Evolutionary conservation across 1,140 invertebrate species (phyloP), one percentile per base, ranked within the genome.

Genomic region (Tyrophagus putrescentiae): DNA sequence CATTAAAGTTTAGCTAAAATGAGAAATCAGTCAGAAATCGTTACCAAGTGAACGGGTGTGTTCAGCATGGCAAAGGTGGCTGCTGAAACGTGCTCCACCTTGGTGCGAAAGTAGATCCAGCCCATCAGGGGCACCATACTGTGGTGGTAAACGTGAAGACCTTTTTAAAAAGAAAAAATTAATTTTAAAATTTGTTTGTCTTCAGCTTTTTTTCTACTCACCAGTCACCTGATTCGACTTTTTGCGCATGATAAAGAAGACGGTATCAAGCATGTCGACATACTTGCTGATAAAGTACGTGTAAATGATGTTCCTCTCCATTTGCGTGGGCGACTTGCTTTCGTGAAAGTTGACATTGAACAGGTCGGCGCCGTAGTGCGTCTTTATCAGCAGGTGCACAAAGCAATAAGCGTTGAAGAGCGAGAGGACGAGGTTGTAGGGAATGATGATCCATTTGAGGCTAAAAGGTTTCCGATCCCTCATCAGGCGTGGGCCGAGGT

Each of bases 281-380:
- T 90, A 77, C 73, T 96, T 96, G 28, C 90, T 93, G 68, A 94
- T 83, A 70, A 92, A 94, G 70, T 93, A 96, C 87, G 87, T 94
- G 33, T 61, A 61, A 2, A 44, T 59, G 1, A 29, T 13, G 1
- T 5, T 1, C 11, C 25, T 9, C 4, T 36, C 23, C 3, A 21
- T 21, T 6, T 25, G 9, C n/a, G 23, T 21, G 11, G 2, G 4
- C 25, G 41, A 28, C 9, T 1, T 7, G 2, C 32, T 7, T 7
- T 57, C 44, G 23, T 36, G 36, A 21, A 41, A 34, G 5, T 29
- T n/a, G 18, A 54, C 29, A 57, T 54, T 39, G 28, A 61, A 16
- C 28, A 54, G 29, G 21, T 41, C 34, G 3, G 6, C 9, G 13
- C 60, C 60, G 48, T 60, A 61, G 31, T 60, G 39, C 11, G 44